Evolutionary conservation across 2,888 invertebrate species (phyloP).

Genomic region (Julus scandinavius): DNA sequence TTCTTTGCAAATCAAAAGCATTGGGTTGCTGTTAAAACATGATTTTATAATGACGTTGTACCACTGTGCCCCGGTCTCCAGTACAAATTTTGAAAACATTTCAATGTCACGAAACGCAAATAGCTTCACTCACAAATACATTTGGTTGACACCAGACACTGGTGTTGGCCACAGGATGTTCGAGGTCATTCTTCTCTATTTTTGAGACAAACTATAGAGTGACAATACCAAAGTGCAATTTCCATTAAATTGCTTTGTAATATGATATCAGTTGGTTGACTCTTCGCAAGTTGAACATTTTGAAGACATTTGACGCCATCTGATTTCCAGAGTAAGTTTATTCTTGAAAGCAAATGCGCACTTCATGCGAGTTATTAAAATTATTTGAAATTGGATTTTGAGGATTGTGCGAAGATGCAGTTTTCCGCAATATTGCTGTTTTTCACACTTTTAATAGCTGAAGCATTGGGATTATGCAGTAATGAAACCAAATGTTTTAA

Average conservation of each 20-base stretch:
- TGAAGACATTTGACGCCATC: no score
- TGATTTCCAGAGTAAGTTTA: no score
- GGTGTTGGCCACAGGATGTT: not conserved
- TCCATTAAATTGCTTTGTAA: not conserved
- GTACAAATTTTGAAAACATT: no score
- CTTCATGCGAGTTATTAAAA: no score
- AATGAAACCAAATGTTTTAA: not conserved
- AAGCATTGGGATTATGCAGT: not conserved
- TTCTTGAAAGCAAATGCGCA: not conserved
- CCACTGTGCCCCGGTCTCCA: no score
- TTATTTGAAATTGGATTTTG: not conserved
- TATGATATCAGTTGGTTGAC: not conserved
- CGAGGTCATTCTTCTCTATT: not conserved
- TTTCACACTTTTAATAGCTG: not conserved
- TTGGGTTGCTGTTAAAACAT: no score
- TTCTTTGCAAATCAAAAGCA: no score
- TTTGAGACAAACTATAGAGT: not conserved
- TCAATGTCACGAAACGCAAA: no score
- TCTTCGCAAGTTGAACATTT: not conserved
- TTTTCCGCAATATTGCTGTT: not conserved
- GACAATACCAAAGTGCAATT: not conserved
- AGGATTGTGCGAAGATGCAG: not conserved
- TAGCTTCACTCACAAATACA: not conserved
- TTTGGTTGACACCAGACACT: not conserved
- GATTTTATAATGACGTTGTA: no score